A percentile compares a stretch with the other conserved stretches of the same genome.
Evolutionary conservation across 2,113 vertebrate species (phyloP).

Genomic region (Rhabdomys dilectus): DNA sequence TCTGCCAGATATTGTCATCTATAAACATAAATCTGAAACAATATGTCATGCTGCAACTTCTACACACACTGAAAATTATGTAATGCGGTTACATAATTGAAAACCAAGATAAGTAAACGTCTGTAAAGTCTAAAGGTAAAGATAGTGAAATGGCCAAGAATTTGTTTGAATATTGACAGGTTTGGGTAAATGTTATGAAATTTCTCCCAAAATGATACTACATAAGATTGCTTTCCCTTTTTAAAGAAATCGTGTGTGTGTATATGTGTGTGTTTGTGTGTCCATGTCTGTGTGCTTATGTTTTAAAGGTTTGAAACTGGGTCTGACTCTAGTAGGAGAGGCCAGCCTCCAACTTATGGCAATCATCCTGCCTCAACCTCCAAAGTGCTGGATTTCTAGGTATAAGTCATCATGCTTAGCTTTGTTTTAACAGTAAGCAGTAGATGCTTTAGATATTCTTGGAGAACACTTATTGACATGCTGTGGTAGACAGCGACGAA

Average conservation of each 20-base stretch:
- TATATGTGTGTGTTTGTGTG: neutral
- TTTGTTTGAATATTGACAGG: neutral
- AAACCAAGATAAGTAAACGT: neutral
- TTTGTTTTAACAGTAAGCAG: neutral
- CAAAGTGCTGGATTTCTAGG: neutral
- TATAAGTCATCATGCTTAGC: neutral
- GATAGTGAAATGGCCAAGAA: neutral
- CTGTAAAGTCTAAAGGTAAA: neutral
- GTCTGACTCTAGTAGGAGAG: neutral
- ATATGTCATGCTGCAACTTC: neutral
- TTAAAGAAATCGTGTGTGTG: neutral
- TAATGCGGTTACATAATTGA: neutral
- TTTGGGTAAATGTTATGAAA: neutral
- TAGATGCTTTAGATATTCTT: neutral
- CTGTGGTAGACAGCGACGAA: neutral
- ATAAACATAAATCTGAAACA: neutral
- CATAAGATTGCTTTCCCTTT: neutral
- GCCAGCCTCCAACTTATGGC: no score
- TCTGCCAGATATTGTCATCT: constrained; percentile 8
- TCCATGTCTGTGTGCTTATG: neutral
- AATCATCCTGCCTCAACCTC: neutral
- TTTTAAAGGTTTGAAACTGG: neutral
- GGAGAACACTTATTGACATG: neutral
- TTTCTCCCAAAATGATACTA: neutral
- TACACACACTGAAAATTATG: constrained; percentile 7